A percentile compares a stretch with the other conserved stretches of the same genome.
Conservation (phyloP, 2,888 invertebrate genomes). For the Amiota minor region DNA sequence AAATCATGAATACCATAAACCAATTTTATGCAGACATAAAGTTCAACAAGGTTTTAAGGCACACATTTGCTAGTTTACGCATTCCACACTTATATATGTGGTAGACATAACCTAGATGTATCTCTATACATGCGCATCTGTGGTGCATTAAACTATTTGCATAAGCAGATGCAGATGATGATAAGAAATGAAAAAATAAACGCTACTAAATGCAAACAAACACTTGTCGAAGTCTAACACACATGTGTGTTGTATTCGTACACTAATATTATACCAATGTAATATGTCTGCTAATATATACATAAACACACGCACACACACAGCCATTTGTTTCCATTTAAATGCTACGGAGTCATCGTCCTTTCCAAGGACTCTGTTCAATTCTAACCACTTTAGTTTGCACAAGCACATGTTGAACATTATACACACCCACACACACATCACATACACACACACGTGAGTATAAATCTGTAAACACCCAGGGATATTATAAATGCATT, state of each 20-base stretch:
- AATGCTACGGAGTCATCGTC: neutral
- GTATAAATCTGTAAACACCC: no score
- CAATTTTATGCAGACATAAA: slow-evolving; percentile 18
- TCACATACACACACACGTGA: neutral
- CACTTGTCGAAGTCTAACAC: slow-evolving; percentile 17
- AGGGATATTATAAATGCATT: no score
- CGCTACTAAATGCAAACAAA: slow-evolving; percentile 10
- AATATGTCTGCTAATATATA: neutral
- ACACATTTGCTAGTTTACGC: neutral
- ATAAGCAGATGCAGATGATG: neutral
- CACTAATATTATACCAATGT: no score
- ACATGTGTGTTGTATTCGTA: no score
- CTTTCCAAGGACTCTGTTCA: no score
- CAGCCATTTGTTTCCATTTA: neutral
- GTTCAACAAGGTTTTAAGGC: slow-evolving; percentile 15
- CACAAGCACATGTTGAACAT: no score
- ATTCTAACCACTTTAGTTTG: no score
- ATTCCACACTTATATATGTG: neutral
- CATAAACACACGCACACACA: slow-evolving; percentile 1
- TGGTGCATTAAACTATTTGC: slow-evolving; percentile 29
- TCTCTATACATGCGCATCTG: neutral
- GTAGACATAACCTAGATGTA: no score
- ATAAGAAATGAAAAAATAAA: slow-evolving; percentile 1
- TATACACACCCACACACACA: neutral
- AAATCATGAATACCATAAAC: neutral